Evolutionary conservation across 2,888 invertebrate genomes (phyloP), one percentile per base, ranked within the genome.

Genomic region (Epinotia demarniana): DNA sequence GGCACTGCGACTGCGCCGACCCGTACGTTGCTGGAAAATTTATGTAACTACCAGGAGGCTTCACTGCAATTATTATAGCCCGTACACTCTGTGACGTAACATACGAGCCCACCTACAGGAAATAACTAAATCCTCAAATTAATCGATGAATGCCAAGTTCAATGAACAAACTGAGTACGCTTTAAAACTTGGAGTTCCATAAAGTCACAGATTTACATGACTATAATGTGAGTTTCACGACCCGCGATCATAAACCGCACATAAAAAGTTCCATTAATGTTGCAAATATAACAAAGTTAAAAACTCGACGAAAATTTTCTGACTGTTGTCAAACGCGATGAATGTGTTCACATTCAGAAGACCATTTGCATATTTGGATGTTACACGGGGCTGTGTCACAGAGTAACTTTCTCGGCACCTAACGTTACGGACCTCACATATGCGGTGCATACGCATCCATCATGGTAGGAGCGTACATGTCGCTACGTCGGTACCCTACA

Each of bases 381-480:
- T 3, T 61, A 61, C 64, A 53, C 53, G 43, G 39, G 13, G 23
- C 64, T 39, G 60, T 78, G 77, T 78, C 78, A 72, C 49, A 77
- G 70, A 77, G 58, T 72, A 78, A 79, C 81, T 80, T 80, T 77
- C 77, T 79, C 75, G 63, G 72, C 87, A 85, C 86, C 72, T 61
- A 83, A 85, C 81, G 80, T 79, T 77, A 77, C 79, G 84, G 89
- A 87, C 89, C 89, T 87, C 89, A 89, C 89, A 89, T 86, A 87
- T 81, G 83, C 83, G 81, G 82, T 85, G 85, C 84, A 73, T 77
- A 80, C 88, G 87, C 93, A 93, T 94, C 93, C 90, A 93, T 94
- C 93, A 94, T 93, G 89, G 92, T 92, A 90, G 83, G 84, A 83
- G 81, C 86, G 87, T 86, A 86, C 87, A 87, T 82, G 89, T 89